phyloP scores from a whole-genome alignment of 2,888 invertebrate genomes.

The Operophtera brumata region DNA sequence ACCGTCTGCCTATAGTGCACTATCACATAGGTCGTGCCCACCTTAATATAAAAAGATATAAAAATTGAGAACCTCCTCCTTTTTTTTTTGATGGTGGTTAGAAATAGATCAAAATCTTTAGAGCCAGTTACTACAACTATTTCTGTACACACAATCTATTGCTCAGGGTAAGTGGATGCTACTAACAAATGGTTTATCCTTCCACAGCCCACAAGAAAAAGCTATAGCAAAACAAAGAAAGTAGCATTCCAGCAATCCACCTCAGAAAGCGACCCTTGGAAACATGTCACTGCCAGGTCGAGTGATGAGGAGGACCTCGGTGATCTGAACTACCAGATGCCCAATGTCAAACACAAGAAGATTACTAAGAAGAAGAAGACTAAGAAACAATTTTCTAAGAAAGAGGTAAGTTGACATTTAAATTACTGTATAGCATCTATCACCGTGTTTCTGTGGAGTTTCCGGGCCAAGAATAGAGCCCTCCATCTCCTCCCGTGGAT shows the following conservation, averaged over 20 bases:
- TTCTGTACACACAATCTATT: too few relatives aligned
- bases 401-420: conserved; percentile 57
- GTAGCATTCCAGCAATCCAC: conserved; percentile 55
- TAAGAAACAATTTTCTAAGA: conserved; percentile 56
- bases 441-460: too few relatives aligned
- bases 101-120: too few relatives aligned
- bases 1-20: too few relatives aligned
- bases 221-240: conserved; percentile 68
- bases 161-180: neutral
- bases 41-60: too few relatives aligned
- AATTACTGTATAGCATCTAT: too few relatives aligned
- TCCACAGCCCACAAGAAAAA: conserved; percentile 59
- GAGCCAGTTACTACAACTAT: too few relatives aligned
- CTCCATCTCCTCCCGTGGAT: too few relatives aligned
- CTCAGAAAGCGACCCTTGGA: conserved; percentile 47
- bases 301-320: conserved; percentile 59
- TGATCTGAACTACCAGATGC: conserved; percentile 64
- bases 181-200: neutral
- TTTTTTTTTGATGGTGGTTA: too few relatives aligned
- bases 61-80: too few relatives aligned
- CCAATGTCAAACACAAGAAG: conserved; percentile 52
- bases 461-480: too few relatives aligned
- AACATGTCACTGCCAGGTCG: conserved; percentile 33
- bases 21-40: too few relatives aligned
- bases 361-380: conserved; percentile 50